Evolutionary conservation across 2,888 invertebrate genomes (phyloP), one percentile per base, ranked within the genome.

Genomic region (Glyphotaelius pellucidus): DNA sequence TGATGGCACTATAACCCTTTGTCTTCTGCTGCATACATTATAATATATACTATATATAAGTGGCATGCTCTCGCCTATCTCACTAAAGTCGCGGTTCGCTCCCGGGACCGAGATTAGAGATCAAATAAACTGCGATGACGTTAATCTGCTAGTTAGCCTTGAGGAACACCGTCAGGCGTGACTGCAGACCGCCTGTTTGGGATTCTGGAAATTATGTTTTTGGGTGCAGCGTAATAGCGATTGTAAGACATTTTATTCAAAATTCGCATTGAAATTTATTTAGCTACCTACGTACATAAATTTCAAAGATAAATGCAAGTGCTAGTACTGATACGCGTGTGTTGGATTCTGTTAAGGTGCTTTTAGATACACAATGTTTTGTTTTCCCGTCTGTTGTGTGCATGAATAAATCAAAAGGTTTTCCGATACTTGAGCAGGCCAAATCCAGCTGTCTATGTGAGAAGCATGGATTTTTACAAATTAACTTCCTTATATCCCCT

Each of bases 61-160:
- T 67, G 67, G n/a, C 5, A n/a, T 25, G 67, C 25, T 25, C 67
- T 67, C n/a, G 2, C n/a, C 5, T 25, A 25, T n/a, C 67, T 67
- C 67, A 25, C 9, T 25, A n/a, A 25, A 67, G 67, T 67, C 25
- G 67, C 9, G 67, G 67, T 25, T 67, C 67, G 25, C 67, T 67
- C 67, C 67, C 67, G 25, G 67, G 52, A 4, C 7, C 25, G 81
- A 31, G 81, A 81, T 81, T 30, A 81, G 31, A 31, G 15, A 81
- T 81, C 81, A 67, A 25, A 67, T 67, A 67, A 67, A n/a, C 32
- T 32, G 32, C 15, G 81, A 81, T 81, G 81, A 81, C 81, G 81
- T 81, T 81, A 81, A 81, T 81, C 7, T 81, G 31, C 7, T 25
- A 14, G 81, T 81, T 81, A 31, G 14, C 81, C 81, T 81, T 81